A percentile compares a stretch with the other conserved stretches of the same genome.
These are phyloP conservation scores for Melanostoma scalare DNA, from an alignment of 2,888 invertebrate species.

Conservation along the genomic window DNA sequence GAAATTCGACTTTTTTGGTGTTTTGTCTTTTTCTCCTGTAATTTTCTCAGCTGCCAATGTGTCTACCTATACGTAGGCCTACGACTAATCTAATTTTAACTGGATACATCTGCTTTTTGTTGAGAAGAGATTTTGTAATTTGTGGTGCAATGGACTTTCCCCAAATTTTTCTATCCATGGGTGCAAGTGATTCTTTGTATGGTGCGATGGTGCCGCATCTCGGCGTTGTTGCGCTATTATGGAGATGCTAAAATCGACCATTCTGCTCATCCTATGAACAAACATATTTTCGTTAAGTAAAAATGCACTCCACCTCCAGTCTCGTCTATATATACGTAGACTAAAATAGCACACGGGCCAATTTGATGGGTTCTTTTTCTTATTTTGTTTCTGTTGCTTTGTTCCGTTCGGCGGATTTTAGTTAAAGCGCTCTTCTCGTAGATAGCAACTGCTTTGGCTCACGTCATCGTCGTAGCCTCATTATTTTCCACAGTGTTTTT, in stretches of 20 bases:
- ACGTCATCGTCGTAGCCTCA: slow-evolving; percentile 57
- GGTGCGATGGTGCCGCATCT: not conserved
- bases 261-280: slow-evolving; percentile 34
- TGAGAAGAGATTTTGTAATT: slow-evolving; percentile 9
- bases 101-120: slow-evolving; percentile 64
- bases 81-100: slow-evolving; percentile 60
- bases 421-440: slow-evolving; percentile 42
- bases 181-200: slow-evolving; percentile 12
- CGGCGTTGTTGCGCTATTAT: slow-evolving; percentile 23
- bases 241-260: slow-evolving; percentile 33
- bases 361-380: slow-evolving; percentile 33
- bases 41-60: not conserved
- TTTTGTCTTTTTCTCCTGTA: slow-evolving; percentile 14
- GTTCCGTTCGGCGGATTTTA: slow-evolving; percentile 45
- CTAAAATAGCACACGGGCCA: slow-evolving; percentile 55
- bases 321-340: slow-evolving; percentile 42
- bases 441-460: slow-evolving; percentile 33
- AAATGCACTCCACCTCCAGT: slow-evolving; percentile 42
- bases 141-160: slow-evolving; percentile 10
- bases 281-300: slow-evolving; percentile 18
- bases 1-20: not conserved
- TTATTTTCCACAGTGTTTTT: slow-evolving; percentile 30
- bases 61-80: not conserved
- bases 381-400: slow-evolving; percentile 24
- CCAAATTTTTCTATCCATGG: slow-evolving; percentile 27